These are phyloP conservation scores for Agriopis leucophaearia DNA, from an alignment of 2,888 invertebrate species.

Conservation along the genomic window DNA sequence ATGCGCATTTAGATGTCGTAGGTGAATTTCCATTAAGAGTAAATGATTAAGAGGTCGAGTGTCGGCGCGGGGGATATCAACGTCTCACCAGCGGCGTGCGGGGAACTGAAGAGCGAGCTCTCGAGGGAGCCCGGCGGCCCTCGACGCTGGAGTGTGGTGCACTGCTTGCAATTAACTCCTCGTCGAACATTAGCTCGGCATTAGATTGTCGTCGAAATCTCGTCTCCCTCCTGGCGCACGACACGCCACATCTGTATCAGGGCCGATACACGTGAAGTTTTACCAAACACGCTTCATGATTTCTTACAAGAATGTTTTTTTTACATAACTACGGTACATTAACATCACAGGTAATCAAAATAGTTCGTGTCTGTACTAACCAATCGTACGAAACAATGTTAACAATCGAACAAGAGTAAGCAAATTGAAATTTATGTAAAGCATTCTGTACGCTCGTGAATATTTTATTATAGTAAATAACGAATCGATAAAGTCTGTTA, in stretches of 20 bases:
- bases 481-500: neutral
- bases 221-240: slow-evolving; percentile 40
- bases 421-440: neutral
- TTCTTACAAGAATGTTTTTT: neutral
- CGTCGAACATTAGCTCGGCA: slow-evolving; percentile 77
- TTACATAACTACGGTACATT: neutral
- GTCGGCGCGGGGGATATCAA: slow-evolving; percentile 31
- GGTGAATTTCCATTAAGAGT: slow-evolving; percentile 80
- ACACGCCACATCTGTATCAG: slow-evolving; percentile 50
- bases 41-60: slow-evolving; percentile 79
- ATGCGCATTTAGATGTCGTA: slow-evolving; percentile 76
- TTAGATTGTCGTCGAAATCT: slow-evolving; percentile 60
- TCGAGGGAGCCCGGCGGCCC: slow-evolving; percentile 66
- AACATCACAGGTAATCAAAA: neutral
- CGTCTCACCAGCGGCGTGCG: slow-evolving; percentile 42
- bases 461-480: neutral
- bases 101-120: slow-evolving; percentile 45
- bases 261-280: slow-evolving; percentile 30
- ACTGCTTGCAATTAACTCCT: slow-evolving; percentile 83
- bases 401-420: neutral
- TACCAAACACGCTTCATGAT: neutral
- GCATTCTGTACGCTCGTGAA: neutral
- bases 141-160: slow-evolving; percentile 73
- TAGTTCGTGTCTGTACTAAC: neutral
- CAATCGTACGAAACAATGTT: neutral